A percentile compares a stretch with the other conserved stretches of the same genome.
Conservation (phyloP, 2,888 invertebrate species). For the Archaeoteleia sp. region DNA sequence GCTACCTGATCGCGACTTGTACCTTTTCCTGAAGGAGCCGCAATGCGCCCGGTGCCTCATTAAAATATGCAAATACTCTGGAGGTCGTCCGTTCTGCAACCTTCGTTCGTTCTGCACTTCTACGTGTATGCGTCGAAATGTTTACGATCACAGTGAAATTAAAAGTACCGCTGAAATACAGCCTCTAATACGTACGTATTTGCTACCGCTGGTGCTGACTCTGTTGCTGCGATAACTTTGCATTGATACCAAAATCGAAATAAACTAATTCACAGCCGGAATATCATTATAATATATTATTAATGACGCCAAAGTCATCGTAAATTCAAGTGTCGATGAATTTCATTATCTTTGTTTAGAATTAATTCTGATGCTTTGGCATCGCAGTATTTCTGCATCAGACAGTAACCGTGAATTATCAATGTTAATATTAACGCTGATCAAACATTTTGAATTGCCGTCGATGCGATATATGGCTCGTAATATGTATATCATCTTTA, state of each 20-base stretch:
- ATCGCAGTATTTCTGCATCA: too few relatives aligned
- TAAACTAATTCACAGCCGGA: too few relatives aligned
- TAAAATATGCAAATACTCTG: conserved; percentile 74
- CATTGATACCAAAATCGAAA: too few relatives aligned
- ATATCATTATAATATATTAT: too few relatives aligned
- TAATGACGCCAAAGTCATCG: too few relatives aligned
- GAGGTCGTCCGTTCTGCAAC: conserved; percentile 63
- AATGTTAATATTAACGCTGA: conserved; percentile 20
- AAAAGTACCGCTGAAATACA: conserved; percentile 73
- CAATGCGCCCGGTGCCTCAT: conserved; percentile 68
- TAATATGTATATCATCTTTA: conserved; percentile 41
- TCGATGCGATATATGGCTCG: conserved; percentile 28
- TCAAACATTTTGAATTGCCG: conserved; percentile 24
- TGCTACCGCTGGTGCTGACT: conserved; percentile 27
- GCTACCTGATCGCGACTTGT: conserved; percentile 58
- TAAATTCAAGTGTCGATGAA: too few relatives aligned
- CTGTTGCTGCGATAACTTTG: too few relatives aligned
- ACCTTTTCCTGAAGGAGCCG: conserved; percentile 58
- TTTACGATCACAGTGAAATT: conserved; percentile 74
- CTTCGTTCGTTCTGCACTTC: conserved; percentile 45
- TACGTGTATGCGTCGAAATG: conserved; percentile 68
- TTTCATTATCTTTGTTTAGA: too few relatives aligned
- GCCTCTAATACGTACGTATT: conserved; percentile 65
- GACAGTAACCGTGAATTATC: conserved; percentile 1
- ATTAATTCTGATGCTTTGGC: too few relatives aligned